Evolutionary conservation across 2,797 vertebrate genomes (phyloP), one percentile per base, ranked within the genome.

Genomic region (Gymnocypris eckloni): DNA sequence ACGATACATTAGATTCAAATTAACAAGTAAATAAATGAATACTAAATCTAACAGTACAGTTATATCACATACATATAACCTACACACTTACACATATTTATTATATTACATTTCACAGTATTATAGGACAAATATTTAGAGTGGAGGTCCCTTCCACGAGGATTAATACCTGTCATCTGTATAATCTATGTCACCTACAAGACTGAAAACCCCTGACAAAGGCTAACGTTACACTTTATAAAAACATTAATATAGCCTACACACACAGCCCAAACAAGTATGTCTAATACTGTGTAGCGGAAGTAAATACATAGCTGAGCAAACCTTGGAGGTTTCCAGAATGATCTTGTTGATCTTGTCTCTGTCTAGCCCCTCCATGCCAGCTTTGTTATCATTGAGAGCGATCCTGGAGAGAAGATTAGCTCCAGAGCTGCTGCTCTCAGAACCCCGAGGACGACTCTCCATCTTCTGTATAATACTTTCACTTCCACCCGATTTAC

Each of bases 321-420:
- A 86, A 79, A 99, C 98, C 96, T 98, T 99, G 52, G 97, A 98
- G 43, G 96, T 90, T 90, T 98, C 97, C 95, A 99, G 95, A 92
- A 99, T 99, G 93, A 99, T 97, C 94, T 96, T 98, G 93, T 99
- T 99, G 91, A 99, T 99, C 93, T 97, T 99, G 80, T 98, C 97
- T 93, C 97, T 97, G 94, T 99, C 97, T 82, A 99, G 94, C 81
- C 97, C 98, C 91, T 98, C 96, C 98, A 99, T 99, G 77, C 98
- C 98, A 89, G 98, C 98, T 91, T 99, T 99, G 94, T 99, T 99
- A 92, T 99, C 98, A 90, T 99, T 99, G 87, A 99, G 97, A 41
- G 97, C 97, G 95, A 99, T 95, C 88, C 97, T 96, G 91, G 97
- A 97, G 37, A 98, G 94, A 91, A 97, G 85, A 9, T 91, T 94